phyloP scores from a whole-genome alignment of 2,113 vertebrate genomes.

The Cathartes aura region DNA sequence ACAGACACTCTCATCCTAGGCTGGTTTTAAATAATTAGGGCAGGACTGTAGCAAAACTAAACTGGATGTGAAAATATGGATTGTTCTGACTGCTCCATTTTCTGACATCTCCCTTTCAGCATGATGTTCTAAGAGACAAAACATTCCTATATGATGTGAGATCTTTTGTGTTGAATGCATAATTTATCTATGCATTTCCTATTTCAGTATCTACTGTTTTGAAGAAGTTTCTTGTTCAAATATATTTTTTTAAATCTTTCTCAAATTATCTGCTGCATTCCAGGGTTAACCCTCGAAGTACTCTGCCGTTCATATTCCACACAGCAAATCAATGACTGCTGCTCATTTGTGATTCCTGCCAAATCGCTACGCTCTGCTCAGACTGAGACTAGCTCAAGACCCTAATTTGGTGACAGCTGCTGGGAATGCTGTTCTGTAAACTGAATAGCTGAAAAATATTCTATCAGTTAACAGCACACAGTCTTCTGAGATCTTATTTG shows the following conservation, averaged over 20 bases:
- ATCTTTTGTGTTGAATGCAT: slow-evolving; percentile 25
- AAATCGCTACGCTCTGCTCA: not conserved
- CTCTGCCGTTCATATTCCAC: not conserved
- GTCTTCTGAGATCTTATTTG: slow-evolving; percentile 33
- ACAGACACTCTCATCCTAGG: not conserved
- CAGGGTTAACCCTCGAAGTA: not conserved
- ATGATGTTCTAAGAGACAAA: not conserved
- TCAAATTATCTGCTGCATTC: slow-evolving; percentile 9
- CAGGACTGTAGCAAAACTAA: not conserved
- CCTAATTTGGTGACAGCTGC: slow-evolving; percentile 38
- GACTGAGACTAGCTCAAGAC: slow-evolving; percentile 15
- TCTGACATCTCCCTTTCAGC: not conserved
- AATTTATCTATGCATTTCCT: slow-evolving; percentile 44
- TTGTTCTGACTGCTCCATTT: slow-evolving; percentile 54
- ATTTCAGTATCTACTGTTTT: slow-evolving; percentile 35
- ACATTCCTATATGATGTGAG: slow-evolving; percentile 20
- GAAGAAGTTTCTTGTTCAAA: slow-evolving; percentile 9
- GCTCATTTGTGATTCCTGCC: slow-evolving; percentile 43
- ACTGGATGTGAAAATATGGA: not conserved
- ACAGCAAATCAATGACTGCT: not conserved
- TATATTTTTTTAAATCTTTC: not conserved
- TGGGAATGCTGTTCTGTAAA: not conserved
- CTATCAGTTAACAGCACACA: slow-evolving; percentile 29
- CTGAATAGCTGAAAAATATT: not conserved
- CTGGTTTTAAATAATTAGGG: slow-evolving; percentile 38